Evolutionary conservation across 1,140 invertebrate genomes (phyloP).

Genomic region (Brachionus paranguensis): DNA sequence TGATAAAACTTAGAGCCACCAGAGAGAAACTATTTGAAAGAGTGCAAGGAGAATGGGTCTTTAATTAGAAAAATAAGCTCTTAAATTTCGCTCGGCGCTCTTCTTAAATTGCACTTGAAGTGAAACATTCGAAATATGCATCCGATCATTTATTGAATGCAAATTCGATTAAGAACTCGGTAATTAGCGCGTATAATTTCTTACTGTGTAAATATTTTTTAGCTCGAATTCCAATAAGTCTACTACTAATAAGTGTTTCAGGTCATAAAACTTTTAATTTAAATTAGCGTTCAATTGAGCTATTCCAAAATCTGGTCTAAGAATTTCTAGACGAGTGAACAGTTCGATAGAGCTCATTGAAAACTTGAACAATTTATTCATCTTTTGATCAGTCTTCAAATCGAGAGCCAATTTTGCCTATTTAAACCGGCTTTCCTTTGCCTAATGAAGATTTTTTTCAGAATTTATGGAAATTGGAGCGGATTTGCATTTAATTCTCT

Average conservation of each 20-base stretch:
- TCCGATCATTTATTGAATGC: not conserved
- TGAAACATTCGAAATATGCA: not conserved
- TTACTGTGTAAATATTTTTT: conserved; percentile 1
- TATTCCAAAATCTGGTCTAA: not conserved
- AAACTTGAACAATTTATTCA: not conserved
- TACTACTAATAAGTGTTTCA: not conserved
- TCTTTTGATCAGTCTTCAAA: not conserved
- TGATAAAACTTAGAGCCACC: not conserved
- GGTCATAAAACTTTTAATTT: not conserved
- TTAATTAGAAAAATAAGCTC: not conserved
- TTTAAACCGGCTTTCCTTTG: not conserved
- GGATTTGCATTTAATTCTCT: not conserved
- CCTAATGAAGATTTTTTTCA: not conserved
- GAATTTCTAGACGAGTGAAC: not conserved
- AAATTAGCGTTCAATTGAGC: not conserved
- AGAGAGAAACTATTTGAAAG: not conserved
- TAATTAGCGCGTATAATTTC: not conserved
- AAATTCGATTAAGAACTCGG: not conserved
- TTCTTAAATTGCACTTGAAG: not conserved
- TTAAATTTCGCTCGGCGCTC: not conserved
- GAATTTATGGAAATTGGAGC: not conserved
- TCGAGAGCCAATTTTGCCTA: not conserved
- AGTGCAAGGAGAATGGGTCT: not conserved
- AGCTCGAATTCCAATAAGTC: not conserved
- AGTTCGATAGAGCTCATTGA: not conserved